Conservation (phyloP, 1,140 invertebrate genomes). For the Planococcus citri region DNA sequence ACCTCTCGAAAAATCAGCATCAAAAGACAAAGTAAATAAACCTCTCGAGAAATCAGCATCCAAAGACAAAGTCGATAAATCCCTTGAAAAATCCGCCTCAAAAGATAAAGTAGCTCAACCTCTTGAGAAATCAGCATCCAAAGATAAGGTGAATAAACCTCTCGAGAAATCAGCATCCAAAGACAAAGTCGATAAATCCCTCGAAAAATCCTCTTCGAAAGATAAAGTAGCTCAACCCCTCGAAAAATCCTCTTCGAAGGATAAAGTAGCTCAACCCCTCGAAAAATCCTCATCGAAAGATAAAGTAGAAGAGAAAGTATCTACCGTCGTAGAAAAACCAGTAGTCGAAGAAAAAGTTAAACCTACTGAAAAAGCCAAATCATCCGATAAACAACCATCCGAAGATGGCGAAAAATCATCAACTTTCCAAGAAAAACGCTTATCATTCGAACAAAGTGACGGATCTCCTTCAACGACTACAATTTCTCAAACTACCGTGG, state of each 20-base stretch:
- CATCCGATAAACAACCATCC: neutral
- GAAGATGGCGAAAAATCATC: neutral
- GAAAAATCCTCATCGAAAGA: neutral
- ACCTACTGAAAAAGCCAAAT: neutral
- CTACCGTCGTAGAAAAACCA: neutral
- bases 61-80: neutral
- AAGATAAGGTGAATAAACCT: neutral
- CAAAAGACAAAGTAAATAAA: neutral
- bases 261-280: neutral
- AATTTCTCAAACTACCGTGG: neutral
- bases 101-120: neutral
- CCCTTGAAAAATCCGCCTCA: constrained; percentile 4
- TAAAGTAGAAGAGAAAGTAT: neutral
- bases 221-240: constrained; percentile 14
- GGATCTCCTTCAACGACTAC: too few relatives aligned
- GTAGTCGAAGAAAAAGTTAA: too few relatives aligned
- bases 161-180: neutral
- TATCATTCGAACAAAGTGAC: constrained; percentile 37
- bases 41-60: constrained; percentile 13
- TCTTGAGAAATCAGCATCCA: neutral
- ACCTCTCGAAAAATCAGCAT: neutral
- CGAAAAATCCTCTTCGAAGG: neutral
- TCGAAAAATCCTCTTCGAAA: neutral
- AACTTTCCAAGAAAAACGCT: constrained; percentile 32
- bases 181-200: neutral